A percentile compares a stretch with the other conserved stretches of the same genome.
These are phyloP conservation scores for Caenorhabditis imperialis DNA, from an alignment of 2,888 invertebrate species.

Conservation along the genomic window DNA sequence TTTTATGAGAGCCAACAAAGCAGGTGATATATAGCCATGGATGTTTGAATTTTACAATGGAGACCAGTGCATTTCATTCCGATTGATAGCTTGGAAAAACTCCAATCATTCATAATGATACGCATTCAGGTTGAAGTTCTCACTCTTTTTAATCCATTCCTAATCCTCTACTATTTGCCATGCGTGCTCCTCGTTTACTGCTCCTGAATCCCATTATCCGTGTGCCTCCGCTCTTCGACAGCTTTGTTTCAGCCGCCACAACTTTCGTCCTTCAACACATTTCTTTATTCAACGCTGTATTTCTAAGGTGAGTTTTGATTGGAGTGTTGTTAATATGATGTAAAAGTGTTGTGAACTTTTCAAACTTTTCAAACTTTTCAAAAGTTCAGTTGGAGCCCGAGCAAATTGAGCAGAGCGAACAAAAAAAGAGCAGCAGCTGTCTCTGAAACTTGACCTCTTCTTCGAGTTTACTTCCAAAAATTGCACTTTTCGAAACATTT, in stretches of 20 bases:
- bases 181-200: conserved; percentile 3
- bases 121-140: conserved; percentile 10
- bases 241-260: conserved; percentile 16
- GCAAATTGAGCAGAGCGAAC: too few relatives aligned
- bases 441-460: conserved; percentile 32
- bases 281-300: too few relatives aligned
- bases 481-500: conserved; percentile 5
- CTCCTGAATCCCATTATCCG: conserved; percentile 40
- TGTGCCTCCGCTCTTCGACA: conserved; percentile 8
- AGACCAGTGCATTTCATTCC: too few relatives aligned
- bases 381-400: conserved; percentile 19
- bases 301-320: too few relatives aligned
- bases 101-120: too few relatives aligned
- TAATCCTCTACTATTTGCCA: neutral
- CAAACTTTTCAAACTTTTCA: conserved; percentile 11
- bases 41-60: conserved; percentile 20
- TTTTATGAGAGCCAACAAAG: conserved; percentile 14
- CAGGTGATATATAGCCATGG: conserved; percentile 44
- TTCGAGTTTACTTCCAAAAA: too few relatives aligned
- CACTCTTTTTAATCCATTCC: conserved; percentile 1
- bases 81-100: too few relatives aligned
- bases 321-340: conserved; percentile 22
- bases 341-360: conserved; percentile 9
- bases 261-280: neutral
- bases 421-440: conserved; percentile 18